Evolutionary conservation across 1,140 invertebrate genomes (phyloP).

Genomic region (Triops cancriformis): DNA sequence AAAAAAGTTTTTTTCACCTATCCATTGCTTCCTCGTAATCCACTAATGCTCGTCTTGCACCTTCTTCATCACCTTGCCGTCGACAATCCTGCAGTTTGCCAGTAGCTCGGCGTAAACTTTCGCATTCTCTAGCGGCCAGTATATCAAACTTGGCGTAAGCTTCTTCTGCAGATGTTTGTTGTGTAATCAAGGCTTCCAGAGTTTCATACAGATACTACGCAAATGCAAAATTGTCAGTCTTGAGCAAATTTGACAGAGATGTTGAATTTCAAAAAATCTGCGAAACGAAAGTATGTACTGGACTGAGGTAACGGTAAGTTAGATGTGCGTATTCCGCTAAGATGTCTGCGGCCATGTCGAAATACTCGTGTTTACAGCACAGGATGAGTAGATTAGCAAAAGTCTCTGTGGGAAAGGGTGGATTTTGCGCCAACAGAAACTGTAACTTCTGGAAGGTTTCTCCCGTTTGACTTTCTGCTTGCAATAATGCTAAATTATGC

Average conservation of each 20-base stretch:
- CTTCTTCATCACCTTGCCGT: constrained; percentile 75
- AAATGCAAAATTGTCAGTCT: background rate
- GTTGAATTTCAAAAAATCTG: too few species aligned
- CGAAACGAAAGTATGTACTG: constrained; percentile 54
- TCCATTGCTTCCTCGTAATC: constrained; percentile 90
- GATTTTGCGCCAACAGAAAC: constrained; percentile 84
- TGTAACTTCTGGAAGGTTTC: constrained; percentile 96
- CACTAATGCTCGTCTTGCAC: constrained; percentile 77
- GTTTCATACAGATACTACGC: constrained; percentile 75
- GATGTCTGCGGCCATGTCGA: constrained; percentile 94
- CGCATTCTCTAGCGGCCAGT: constrained; percentile 81
- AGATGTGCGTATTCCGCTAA: constrained; percentile 95
- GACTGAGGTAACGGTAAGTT: constrained; percentile 90
- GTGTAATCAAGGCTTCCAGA: constrained; percentile 89
- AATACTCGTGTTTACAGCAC: constrained; percentile 96
- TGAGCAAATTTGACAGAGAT: background rate
- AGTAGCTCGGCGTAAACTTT: constrained; percentile 66
- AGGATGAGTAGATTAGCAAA: constrained; percentile 91
- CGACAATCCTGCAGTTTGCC: constrained; percentile 65
- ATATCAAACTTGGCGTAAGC: constrained; percentile 96
- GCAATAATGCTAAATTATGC: constrained; percentile 95
- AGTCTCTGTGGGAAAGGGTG: constrained; percentile 85
- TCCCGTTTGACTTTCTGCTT: constrained; percentile 78
- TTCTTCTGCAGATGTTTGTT: constrained; percentile 94
- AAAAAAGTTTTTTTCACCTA: constrained; percentile 46